A percentile compares a stretch with the other conserved stretches of the same genome.
phyloP scores from a whole-genome alignment of 2,888 invertebrate species.

The Apodemia duryi region DNA sequence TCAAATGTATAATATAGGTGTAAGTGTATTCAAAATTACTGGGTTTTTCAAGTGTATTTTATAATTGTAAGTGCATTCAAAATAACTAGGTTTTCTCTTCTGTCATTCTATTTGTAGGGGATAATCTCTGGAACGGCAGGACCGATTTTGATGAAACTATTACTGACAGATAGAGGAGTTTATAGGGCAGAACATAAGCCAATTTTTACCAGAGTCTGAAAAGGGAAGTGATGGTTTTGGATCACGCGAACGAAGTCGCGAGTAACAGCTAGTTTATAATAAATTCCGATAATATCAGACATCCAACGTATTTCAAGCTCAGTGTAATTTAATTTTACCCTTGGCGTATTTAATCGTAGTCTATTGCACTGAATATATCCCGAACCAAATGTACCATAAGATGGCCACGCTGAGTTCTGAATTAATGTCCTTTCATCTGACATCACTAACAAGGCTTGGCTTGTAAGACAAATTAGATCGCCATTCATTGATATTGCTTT shows the following conservation, averaged over 20 bases:
- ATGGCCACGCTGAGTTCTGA: constrained; percentile 19
- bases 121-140: no score
- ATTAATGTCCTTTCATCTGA: constrained; percentile 30
- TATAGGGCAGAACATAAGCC: no score
- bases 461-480: constrained; percentile 54
- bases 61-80: no score
- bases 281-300: background rate
- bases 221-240: background rate
- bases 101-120: no score
- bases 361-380: constrained; percentile 13
- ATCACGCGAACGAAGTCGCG: no score
- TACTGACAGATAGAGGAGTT: no score
- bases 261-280: background rate
- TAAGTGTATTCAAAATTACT: no score
- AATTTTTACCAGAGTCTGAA: no score
- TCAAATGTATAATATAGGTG: no score
- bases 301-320: background rate
- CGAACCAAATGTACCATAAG: constrained; percentile 21
- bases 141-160: no score
- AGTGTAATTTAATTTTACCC: constrained; percentile 4
- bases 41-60: no score
- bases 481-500: constrained; percentile 20
- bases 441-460: constrained; percentile 26
- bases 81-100: no score
- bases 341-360: constrained; percentile 9